Evolutionary conservation across 1,140 invertebrate genomes (phyloP).

Genomic region (Andrena cerasifolii): DNA sequence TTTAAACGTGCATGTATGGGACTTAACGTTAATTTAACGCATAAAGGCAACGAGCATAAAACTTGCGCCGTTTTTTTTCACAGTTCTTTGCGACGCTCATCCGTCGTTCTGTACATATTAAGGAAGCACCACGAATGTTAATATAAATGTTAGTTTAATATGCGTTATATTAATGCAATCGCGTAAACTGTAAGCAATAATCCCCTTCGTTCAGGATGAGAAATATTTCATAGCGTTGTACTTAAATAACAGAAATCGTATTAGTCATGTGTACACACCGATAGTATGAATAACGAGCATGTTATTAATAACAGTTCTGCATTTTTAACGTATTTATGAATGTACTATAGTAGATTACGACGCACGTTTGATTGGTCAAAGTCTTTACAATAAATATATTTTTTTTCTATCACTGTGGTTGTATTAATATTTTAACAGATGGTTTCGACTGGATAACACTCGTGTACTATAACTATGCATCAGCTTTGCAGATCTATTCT

Average conservation of each 20-base stretch:
- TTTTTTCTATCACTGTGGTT: conserved; percentile 26
- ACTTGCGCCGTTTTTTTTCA: conserved; percentile 21
- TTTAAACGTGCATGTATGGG: background rate
- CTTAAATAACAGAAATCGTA: conserved; percentile 34
- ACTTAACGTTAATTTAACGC: conserved; percentile 22
- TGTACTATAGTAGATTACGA: conserved; percentile 48
- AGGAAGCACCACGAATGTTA: conserved; percentile 4
- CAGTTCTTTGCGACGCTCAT: background rate
- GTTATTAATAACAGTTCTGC: conserved; percentile 21
- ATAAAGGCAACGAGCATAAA: background rate
- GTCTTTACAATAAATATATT: conserved; percentile 28
- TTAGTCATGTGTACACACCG: conserved; percentile 26
- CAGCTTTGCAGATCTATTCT: conserved; percentile 53
- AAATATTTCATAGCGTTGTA: conserved; percentile 12
- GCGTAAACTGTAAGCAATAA: conserved; percentile 28
- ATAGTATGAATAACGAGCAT: background rate
- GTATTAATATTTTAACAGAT: conserved; percentile 51
- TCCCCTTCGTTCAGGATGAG: background rate
- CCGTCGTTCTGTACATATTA: conserved; percentile 27
- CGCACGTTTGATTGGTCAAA: conserved; percentile 33
- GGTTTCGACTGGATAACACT: conserved; percentile 52
- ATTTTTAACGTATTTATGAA: conserved; percentile 53
- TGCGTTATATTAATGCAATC: conserved; percentile 24
- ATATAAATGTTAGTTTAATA: background rate
- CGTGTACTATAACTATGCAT: conserved; percentile 62